Percentiles rank a stretch among this genome's conserved stretches.
Conservation (phyloP, 2,797 vertebrate species). For the Chrosomus eos region DNA sequence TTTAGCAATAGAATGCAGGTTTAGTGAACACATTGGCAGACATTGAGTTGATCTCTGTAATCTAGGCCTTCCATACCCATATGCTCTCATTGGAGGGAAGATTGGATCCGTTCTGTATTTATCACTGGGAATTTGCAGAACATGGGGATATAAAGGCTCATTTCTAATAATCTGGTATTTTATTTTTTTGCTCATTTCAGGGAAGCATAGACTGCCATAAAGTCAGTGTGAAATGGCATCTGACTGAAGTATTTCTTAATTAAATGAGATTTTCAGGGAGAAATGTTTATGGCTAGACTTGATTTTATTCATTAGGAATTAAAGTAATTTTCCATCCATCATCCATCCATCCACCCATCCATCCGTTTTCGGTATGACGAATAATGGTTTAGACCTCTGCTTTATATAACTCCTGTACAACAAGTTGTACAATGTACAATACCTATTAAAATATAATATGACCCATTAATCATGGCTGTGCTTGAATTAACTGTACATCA, state of each 20-base stretch:
- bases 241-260: background rate
- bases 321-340: background rate
- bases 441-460: background rate
- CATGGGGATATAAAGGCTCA: constrained; percentile 27
- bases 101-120: constrained; percentile 10
- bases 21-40: constrained; percentile 7
- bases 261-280: background rate
- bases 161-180: constrained; percentile 16
- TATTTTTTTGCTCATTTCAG: constrained; percentile 7
- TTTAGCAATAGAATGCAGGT: background rate
- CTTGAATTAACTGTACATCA: constrained; percentile 1
- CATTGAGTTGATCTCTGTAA: background rate
- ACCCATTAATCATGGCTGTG: background rate
- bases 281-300: background rate
- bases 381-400: background rate
- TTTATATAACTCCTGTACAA: background rate
- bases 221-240: background rate
- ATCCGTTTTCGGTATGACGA: too few species aligned
- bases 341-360: too few species aligned
- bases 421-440: background rate
- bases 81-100: background rate
- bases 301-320: background rate
- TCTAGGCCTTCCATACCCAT: constrained; percentile 12
- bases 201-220: background rate
- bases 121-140: constrained; percentile 8